Conservation (phyloP, 2,888 invertebrate genomes). For the Herminia tarsipennalis region DNA sequence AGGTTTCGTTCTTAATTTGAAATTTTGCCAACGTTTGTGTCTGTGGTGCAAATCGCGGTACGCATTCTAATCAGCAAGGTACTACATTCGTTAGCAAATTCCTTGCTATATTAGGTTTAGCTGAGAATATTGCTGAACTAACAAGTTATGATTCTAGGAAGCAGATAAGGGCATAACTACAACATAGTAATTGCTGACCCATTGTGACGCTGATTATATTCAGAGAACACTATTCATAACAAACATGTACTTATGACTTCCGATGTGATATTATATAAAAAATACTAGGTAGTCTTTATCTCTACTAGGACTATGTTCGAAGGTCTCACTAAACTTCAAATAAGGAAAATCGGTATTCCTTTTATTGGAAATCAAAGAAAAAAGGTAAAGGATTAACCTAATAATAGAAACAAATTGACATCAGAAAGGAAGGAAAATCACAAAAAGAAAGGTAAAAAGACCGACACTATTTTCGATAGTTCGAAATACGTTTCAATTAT, state of each 20-base stretch:
- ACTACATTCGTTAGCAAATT: conserved; percentile 48
- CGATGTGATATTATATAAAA: conserved; percentile 2
- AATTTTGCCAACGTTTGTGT: conserved; percentile 48
- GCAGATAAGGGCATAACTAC: conserved; percentile 35
- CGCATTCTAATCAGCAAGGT: conserved; percentile 43
- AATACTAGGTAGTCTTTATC: background rate
- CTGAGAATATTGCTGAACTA: conserved; percentile 28
- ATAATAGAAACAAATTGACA: too few relatives aligned
- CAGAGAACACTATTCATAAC: conserved; percentile 12
- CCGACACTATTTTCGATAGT: too few relatives aligned
- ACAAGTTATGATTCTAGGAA: conserved; percentile 41
- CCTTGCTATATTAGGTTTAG: conserved; percentile 42
- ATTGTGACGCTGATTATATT: conserved; percentile 30
- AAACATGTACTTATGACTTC: conserved; percentile 14
- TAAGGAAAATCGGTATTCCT: background rate
- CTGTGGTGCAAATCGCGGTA: conserved; percentile 31
- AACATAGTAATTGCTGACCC: conserved; percentile 28
- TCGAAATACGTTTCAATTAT: too few relatives aligned
- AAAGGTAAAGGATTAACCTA: too few relatives aligned
- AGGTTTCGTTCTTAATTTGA: conserved; percentile 46
- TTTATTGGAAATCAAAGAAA: too few relatives aligned
- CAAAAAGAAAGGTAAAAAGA: too few relatives aligned
- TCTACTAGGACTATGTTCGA: background rate
- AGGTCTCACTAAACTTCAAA: background rate
- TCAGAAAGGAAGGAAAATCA: too few relatives aligned